Percentiles rank a stretch among this genome's conserved stretches.
Evolutionary conservation across 2,113 vertebrate species (phyloP).

Genomic region (Gambusia holbrooki): DNA sequence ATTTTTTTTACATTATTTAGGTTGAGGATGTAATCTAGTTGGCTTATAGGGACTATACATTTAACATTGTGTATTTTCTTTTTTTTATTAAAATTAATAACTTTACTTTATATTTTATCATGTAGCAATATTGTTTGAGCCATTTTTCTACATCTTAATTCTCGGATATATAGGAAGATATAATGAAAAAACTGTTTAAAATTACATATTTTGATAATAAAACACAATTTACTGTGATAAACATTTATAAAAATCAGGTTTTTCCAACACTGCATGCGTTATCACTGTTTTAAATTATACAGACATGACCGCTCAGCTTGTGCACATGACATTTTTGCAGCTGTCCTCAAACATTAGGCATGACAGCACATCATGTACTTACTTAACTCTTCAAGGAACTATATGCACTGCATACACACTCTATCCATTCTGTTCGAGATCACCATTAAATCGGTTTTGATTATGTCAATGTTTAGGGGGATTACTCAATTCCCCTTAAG

Average conservation of each 20-base stretch:
- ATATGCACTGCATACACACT: not conserved
- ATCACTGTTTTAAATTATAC: not conserved
- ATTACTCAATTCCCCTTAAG: too few species aligned
- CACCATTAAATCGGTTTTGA: not conserved
- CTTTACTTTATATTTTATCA: too few species aligned
- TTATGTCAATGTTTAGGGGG: too few species aligned
- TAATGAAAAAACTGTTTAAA: not conserved
- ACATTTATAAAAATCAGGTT: not conserved
- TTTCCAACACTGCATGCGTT: not conserved
- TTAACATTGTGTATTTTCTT: too few species aligned
- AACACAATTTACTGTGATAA: not conserved
- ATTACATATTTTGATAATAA: not conserved
- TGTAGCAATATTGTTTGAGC: too few species aligned
- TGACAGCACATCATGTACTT: not conserved
- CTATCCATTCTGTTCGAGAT: not conserved
- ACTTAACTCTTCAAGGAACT: too few species aligned
- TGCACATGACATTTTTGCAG: not conserved
- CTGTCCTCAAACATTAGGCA: not conserved
- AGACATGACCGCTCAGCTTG: not conserved
- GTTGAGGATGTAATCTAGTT: too few species aligned
- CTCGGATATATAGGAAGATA: too few species aligned
- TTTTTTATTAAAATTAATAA: too few species aligned
- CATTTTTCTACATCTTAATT: too few species aligned
- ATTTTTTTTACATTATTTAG: too few species aligned
- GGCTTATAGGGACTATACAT: too few species aligned